Base-by-base conservation (phyloP, 2,797 vertebrate species). In the Furcifer pardalis region DNA sequence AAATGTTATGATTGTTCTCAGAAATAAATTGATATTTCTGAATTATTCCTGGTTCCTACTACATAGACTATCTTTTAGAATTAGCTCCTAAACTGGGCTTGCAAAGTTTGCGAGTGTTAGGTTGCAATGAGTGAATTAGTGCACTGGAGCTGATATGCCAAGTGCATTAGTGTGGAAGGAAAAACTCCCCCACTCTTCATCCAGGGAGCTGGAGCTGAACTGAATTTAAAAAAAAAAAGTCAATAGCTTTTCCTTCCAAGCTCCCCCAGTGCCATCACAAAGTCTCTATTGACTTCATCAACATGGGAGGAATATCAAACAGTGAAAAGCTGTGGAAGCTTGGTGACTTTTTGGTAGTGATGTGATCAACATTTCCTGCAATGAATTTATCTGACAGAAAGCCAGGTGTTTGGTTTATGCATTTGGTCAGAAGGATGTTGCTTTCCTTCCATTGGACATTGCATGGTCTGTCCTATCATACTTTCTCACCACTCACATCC, bases 51-150 rank as follows among this genome's bases (percentile, higher is more conserved):
- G 83, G 56, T 84, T 68, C 59, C 84, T 71, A 46, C 72, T 84
- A 88, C 85, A 75, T 88, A 42, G 12, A 5, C 82, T 84, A 88
- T 84, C 90, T 77, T 73, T 4, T 2, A 77, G 80, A 91, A 91
- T 82, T 46, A 90, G 65, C 23, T 86, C 76, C 69, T 8, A 32
- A 79, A 72, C 32, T 86, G 56, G 89, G 68, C 7, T 52, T 60
- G 75, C 1, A 37, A 90, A 92, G 89, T 94, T 91, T 35, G 27
- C 1, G 52, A 32, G 84, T 23, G 84, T 89, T 19, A 7, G 69
- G 80, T 78, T 84, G 86, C 0, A 78, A 85, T 56, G 89, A 77
- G 42, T 82, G 92, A 66, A 79, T 0, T 4, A n/a, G 83, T 0
- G 78, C 82, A 0, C 74, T 0, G 83, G 77, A 83, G 77, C 82